Evolutionary conservation across 2,797 vertebrate species (phyloP).

Genomic region (Silurus lanzhouensis): DNA sequence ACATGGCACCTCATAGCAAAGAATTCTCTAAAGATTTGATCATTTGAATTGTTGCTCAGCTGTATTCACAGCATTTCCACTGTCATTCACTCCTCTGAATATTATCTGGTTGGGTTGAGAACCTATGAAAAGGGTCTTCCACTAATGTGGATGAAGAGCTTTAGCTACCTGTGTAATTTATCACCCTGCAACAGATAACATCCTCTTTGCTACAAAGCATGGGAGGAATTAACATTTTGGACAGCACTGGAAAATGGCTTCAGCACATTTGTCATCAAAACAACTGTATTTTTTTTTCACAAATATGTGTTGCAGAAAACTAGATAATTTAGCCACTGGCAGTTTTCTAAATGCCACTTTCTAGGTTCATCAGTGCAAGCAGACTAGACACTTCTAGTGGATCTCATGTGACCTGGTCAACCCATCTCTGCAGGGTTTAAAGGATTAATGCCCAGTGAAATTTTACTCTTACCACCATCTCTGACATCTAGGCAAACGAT

Average conservation of each 20-base stretch:
- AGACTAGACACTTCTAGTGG: slow-evolving; percentile 78
- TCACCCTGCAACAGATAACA: slow-evolving; percentile 54
- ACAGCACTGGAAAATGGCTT: slow-evolving; percentile 49
- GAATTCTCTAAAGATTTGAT: too few species aligned
- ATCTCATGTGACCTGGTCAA: slow-evolving; percentile 81
- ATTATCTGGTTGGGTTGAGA: background rate
- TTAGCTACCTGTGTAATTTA: slow-evolving; percentile 42
- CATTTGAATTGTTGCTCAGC: too few species aligned
- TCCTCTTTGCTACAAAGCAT: slow-evolving; percentile 48
- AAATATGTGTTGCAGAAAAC: slow-evolving; percentile 63
- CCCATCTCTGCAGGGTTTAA: slow-evolving; percentile 80
- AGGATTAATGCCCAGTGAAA: slow-evolving; percentile 74
- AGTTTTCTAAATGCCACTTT: slow-evolving; percentile 79
- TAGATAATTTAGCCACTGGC: slow-evolving; percentile 77
- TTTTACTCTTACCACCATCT: slow-evolving; percentile 55
- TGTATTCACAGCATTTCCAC: background rate
- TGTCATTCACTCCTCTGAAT: background rate
- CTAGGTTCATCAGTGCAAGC: slow-evolving; percentile 76
- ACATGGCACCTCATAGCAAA: too few species aligned
- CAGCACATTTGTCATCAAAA: slow-evolving; percentile 58
- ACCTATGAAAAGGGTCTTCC: slow-evolving; percentile 16
- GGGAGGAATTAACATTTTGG: slow-evolving; percentile 36
- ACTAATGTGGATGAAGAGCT: slow-evolving; percentile 20
- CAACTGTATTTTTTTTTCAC: slow-evolving; percentile 56
- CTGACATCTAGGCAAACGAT: slow-evolving; percentile 72